Conservation (phyloP, 2,113 vertebrate genomes). For the Leptosomus discolor region DNA sequence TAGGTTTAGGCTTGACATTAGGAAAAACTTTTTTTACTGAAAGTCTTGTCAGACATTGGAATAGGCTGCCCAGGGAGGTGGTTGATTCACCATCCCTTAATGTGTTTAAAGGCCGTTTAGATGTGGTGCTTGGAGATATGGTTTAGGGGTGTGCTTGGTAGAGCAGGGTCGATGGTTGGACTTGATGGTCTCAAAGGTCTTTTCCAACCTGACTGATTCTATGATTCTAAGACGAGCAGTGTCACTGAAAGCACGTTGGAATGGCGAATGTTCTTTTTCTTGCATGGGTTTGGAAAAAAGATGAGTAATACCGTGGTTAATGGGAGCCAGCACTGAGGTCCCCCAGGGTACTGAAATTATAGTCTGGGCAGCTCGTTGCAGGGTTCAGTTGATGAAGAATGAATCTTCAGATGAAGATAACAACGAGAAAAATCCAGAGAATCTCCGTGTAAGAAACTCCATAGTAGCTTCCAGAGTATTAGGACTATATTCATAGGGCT, state of each 20-base stretch:
- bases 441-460: not conserved
- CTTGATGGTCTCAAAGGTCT: no score
- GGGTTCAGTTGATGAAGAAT: not conserved
- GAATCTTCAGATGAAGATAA: not conserved
- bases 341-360: not conserved
- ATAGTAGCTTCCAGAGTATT: not conserved
- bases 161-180: no score
- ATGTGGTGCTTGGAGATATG: no score
- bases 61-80: no score
- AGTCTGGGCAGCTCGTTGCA: not conserved
- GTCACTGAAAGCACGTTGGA: not conserved
- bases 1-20: no score
- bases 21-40: no score
- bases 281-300: not conserved
- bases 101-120: no score
- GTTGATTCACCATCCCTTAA: no score
- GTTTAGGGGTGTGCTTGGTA: no score
- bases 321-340: not conserved
- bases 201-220: no score
- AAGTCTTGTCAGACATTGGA: no score
- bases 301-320: not conserved
- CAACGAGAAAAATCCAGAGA: not conserved
- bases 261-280: not conserved
- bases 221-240: no score
- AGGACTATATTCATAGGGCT: not conserved